Conservation (phyloP, 2,797 vertebrate species). For the Synaphobranchus kaupii region DNA sequence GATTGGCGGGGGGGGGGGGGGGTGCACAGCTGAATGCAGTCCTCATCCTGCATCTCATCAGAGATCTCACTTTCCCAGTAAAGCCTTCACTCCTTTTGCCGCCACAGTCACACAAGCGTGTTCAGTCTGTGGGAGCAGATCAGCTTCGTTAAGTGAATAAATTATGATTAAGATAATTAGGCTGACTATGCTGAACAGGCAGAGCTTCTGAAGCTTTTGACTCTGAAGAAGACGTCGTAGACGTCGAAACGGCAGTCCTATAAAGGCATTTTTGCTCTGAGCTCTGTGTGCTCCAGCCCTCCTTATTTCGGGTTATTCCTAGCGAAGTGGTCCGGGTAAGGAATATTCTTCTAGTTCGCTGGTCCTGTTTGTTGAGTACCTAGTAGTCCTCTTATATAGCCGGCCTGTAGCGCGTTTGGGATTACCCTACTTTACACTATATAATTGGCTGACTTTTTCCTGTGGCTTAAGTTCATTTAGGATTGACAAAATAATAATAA, state of each 20-base stretch:
- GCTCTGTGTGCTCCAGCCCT: too few relatives aligned
- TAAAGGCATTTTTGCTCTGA: too few relatives aligned
- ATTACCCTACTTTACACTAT: too few relatives aligned
- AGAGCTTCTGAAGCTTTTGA: neutral
- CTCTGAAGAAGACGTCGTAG: too few relatives aligned
- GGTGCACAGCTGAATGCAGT: neutral
- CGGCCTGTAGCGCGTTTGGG: too few relatives aligned
- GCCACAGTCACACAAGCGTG: neutral
- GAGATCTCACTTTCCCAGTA: neutral
- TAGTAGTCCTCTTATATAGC: too few relatives aligned
- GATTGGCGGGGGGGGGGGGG: neutral
- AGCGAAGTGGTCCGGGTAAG: too few relatives aligned
- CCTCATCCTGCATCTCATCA: neutral
- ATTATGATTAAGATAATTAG: neutral
- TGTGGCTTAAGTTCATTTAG: neutral
- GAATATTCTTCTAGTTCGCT: too few relatives aligned
- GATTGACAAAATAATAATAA: neutral
- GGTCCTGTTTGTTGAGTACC: too few relatives aligned
- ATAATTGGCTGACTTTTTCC: neutral
- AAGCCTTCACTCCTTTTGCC: neutral
- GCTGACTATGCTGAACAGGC: neutral
- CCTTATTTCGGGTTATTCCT: too few relatives aligned
- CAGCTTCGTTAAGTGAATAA: neutral
- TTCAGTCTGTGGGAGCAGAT: neutral
- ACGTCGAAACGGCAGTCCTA: too few relatives aligned